A percentile compares a stretch with the other conserved stretches of the same genome.
Evolutionary conservation across 2,888 invertebrate genomes (phyloP).

Genomic region (Chrysotoxum bicinctum): DNA sequence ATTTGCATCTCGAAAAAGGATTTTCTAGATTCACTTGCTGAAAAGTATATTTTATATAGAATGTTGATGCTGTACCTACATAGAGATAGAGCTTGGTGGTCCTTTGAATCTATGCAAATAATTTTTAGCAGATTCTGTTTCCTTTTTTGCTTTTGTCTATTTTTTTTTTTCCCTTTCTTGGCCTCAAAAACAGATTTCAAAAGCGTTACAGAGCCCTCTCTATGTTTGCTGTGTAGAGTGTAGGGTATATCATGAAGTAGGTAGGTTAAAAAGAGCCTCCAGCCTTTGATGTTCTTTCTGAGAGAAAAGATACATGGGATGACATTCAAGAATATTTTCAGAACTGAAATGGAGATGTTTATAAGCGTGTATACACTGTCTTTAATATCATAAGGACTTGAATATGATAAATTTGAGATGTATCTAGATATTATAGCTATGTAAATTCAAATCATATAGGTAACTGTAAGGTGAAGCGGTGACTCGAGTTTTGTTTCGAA

Average conservation of each 20-base stretch:
- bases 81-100: background rate
- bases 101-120: conserved; percentile 69
- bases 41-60: background rate
- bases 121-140: conserved; percentile 45
- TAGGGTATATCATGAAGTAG: conserved; percentile 28
- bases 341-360: conserved; percentile 14
- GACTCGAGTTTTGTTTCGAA: no score
- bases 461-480: no score
- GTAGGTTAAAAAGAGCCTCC: conserved; percentile 55
- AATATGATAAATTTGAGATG: conserved; percentile 19
- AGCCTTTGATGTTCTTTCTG: conserved; percentile 67
- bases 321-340: conserved; percentile 36
- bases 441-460: no score
- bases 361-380: background rate
- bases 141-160: conserved; percentile 5
- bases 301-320: conserved; percentile 10
- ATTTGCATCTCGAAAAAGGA: conserved; percentile 64
- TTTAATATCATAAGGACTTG: background rate
- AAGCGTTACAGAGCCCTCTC: conserved; percentile 1
- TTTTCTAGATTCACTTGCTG: conserved; percentile 45
- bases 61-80: background rate
- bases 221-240: background rate
- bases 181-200: conserved; percentile 57
- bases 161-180: conserved; percentile 15
- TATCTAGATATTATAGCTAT: no score